Conservation (phyloP, 1,140 invertebrate species). For the Ladona fulva region DNA sequence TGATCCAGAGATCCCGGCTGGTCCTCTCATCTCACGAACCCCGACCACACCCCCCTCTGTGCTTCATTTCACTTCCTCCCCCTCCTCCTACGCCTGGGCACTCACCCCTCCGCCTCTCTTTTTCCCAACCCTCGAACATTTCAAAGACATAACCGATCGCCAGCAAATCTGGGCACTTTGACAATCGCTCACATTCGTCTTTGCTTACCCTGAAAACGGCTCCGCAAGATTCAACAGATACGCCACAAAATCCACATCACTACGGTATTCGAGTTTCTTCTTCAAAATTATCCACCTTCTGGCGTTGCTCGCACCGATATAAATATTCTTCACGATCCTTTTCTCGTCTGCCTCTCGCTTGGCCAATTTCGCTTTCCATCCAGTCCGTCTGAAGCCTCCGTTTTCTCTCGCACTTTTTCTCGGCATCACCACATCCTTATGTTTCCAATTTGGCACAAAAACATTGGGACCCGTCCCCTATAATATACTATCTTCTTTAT, state of each 20-base stretch:
- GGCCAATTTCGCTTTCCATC: conserved; percentile 7
- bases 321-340: conserved; percentile 34
- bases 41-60: conserved; percentile 4
- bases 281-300: conserved; percentile 40
- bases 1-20: background rate
- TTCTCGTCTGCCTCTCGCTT: conserved; percentile 15
- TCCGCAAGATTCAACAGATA: conserved; percentile 38
- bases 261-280: conserved; percentile 36
- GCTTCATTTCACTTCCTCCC: background rate
- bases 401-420: background rate
- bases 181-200: background rate
- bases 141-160: conserved; percentile 8
- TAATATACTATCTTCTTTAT: conserved; percentile 11
- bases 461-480: conserved; percentile 6
- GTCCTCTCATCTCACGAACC: conserved; percentile 2
- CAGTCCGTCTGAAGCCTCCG: background rate
- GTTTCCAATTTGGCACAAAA: background rate
- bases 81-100: background rate
- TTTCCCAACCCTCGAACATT: conserved; percentile 9
- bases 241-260: conserved; percentile 40
- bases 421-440: conserved; percentile 7
- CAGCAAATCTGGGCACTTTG: background rate
- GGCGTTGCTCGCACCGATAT: conserved; percentile 39
- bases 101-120: background rate
- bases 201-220: conserved; percentile 20